Evolutionary conservation across 2,113 vertebrate genomes (phyloP).

Genomic region (Hippotragus niger): DNA sequence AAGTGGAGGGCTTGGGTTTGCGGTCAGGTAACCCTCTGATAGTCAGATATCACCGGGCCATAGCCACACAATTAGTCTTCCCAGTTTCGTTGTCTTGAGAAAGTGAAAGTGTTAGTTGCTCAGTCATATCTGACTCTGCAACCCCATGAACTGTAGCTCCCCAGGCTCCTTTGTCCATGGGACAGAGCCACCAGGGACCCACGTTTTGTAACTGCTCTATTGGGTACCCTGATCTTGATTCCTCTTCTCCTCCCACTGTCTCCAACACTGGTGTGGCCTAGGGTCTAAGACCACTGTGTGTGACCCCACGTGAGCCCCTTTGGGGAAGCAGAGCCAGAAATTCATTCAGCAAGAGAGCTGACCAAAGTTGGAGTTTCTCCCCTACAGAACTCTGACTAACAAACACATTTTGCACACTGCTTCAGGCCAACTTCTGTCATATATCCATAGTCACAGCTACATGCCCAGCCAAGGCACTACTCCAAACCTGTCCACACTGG

Average conservation of each 20-base stretch:
- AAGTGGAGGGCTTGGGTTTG: not conserved
- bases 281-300: not conserved
- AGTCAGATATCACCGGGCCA: not conserved
- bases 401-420: not conserved
- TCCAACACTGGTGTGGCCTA: not conserved
- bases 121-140: not conserved
- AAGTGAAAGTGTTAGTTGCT: not conserved
- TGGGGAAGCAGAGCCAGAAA: not conserved
- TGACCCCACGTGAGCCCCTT: not conserved
- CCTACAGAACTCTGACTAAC: not conserved
- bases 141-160: not conserved
- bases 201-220: not conserved
- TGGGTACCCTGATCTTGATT: not conserved
- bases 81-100: not conserved
- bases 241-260: not conserved
- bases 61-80: not conserved
- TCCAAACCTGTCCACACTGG: not conserved
- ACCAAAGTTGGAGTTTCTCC: not conserved
- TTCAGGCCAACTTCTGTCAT: not conserved
- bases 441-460: not conserved
- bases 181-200: not conserved
- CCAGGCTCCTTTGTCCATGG: not conserved
- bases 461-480: not conserved
- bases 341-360: not conserved
- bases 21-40: not conserved